phyloP scores from a whole-genome alignment of 1,140 invertebrate genomes.

The Acromyrmex heyeri region DNA sequence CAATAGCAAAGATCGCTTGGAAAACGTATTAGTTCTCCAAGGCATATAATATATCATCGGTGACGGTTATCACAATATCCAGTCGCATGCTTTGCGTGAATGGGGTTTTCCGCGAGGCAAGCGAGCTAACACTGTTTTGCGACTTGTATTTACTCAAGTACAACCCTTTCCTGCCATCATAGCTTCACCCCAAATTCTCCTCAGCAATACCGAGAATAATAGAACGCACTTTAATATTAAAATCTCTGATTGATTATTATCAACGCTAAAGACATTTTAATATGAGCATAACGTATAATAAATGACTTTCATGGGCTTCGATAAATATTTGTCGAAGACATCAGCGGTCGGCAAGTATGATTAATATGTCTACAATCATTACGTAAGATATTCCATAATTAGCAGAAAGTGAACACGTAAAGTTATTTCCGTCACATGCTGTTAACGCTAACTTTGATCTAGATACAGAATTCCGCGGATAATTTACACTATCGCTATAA shows the following conservation, averaged over 20 bases:
- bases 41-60: constrained; percentile 72
- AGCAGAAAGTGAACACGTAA: not conserved
- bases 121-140: constrained; percentile 27
- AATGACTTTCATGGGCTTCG: not conserved
- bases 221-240: constrained; percentile 1
- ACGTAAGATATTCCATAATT: not conserved
- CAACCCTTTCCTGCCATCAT: not conserved
- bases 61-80: constrained; percentile 59
- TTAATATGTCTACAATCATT: constrained; percentile 31
- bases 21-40: constrained; percentile 58
- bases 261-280: constrained; percentile 17
- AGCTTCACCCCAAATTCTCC: not conserved
- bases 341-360: not conserved
- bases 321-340: not conserved
- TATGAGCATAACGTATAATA: constrained; percentile 5
- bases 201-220: constrained; percentile 20
- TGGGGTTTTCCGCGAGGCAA: constrained; percentile 28
- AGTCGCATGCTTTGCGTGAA: constrained; percentile 51
- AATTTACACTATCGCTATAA: not conserved
- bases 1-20: constrained; percentile 72
- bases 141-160: constrained; percentile 10
- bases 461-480: not conserved
- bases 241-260: constrained; percentile 25
- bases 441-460: not conserved
- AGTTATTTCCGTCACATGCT: not conserved